Evolutionary conservation across 2,797 vertebrate species (phyloP).

Genomic region (Syngnathus acus): DNA sequence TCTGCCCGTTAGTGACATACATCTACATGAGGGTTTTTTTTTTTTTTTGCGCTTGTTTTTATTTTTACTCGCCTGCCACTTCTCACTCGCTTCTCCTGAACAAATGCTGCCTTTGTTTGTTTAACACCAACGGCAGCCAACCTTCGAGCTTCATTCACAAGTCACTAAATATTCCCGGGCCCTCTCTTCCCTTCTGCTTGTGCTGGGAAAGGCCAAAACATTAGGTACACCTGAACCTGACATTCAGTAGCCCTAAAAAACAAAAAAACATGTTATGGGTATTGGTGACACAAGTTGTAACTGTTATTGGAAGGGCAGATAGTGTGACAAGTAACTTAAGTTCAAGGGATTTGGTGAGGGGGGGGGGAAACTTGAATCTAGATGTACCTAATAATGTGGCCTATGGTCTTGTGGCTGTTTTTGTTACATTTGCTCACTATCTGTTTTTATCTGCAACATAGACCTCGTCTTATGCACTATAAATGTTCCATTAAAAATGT

Average conservation of each 20-base stretch:
- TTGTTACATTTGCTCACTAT: too few relatives aligned
- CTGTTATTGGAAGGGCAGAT: too few relatives aligned
- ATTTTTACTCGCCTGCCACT: not conserved
- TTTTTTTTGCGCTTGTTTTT: not conserved
- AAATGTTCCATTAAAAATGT: not conserved
- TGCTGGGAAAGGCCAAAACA: slow-evolving; percentile 26
- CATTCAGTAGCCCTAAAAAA: not conserved
- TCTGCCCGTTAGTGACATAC: not conserved
- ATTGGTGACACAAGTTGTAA: too few relatives aligned
- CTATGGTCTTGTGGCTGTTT: too few relatives aligned
- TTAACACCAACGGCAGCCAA: not conserved
- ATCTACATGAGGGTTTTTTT: not conserved
- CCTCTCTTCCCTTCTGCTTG: slow-evolving; percentile 7
- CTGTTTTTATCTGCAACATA: too few relatives aligned
- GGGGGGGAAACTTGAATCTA: too few relatives aligned
- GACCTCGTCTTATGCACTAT: not conserved
- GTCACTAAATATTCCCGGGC: not conserved
- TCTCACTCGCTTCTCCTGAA: not conserved
- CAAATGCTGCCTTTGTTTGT: not conserved
- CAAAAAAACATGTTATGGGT: not conserved
- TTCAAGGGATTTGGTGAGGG: too few relatives aligned
- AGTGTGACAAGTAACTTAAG: too few relatives aligned
- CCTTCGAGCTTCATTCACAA: not conserved
- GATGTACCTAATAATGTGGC: too few relatives aligned
- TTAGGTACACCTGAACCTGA: not conserved